Conservation (phyloP, 2,113 vertebrate species). For the Sander lucioperca region DNA sequence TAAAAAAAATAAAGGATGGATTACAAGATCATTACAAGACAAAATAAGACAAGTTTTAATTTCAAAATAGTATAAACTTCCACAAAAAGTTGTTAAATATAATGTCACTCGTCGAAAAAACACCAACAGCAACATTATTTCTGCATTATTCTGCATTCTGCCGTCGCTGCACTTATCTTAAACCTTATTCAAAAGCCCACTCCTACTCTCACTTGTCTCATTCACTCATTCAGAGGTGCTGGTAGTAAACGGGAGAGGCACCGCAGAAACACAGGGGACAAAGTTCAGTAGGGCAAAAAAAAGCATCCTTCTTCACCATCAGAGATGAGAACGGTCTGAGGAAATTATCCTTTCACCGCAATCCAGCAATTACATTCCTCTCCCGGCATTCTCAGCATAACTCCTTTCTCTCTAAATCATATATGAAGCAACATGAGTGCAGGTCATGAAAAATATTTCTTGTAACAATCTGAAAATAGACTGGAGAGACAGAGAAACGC, state of each 20-base stretch:
- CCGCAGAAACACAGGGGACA: constrained; percentile 56
- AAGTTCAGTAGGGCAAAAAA: constrained; percentile 64
- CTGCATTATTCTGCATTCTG: not conserved
- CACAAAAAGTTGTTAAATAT: not conserved
- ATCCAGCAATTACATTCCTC: constrained; percentile 72
- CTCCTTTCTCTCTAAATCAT: constrained; percentile 60
- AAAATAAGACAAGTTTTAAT: not conserved
- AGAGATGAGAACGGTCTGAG: constrained; percentile 64
- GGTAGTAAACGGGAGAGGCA: constrained; percentile 17
- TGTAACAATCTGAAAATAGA: constrained; percentile 58
- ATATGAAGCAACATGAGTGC: constrained; percentile 38
- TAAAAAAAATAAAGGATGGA: not conserved
- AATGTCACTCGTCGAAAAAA: not conserved
- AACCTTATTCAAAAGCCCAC: not conserved
- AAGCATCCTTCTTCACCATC: constrained; percentile 52
- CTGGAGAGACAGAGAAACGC: not conserved
- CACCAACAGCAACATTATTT: not conserved
- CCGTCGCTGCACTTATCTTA: not conserved
- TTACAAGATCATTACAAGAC: not conserved
- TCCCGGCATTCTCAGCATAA: constrained; percentile 70
- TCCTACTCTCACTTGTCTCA: constrained; percentile 35
- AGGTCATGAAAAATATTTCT: constrained; percentile 14
- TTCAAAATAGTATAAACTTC: not conserved
- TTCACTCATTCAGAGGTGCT: constrained; percentile 34
- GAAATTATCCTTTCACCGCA: constrained; percentile 70